A percentile compares a stretch with the other conserved stretches of the same genome.
These are phyloP conservation scores for Darevskia mixta DNA, from an alignment of 2,797 vertebrate genomes.

Conservation along the genomic window DNA sequence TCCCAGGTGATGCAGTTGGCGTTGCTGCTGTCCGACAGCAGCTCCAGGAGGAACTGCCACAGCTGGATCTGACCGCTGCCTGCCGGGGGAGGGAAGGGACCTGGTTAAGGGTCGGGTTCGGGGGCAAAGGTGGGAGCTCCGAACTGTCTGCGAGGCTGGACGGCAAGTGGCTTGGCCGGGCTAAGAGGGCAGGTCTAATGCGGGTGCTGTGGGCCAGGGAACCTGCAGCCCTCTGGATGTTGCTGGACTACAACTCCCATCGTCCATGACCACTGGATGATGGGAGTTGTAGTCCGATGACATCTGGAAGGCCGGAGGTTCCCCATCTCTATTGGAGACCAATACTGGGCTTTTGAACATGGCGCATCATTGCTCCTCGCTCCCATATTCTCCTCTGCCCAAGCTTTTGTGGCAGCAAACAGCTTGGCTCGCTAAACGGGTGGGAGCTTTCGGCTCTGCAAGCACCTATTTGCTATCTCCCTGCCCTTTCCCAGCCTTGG, in stretches of 20 bases:
- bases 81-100: constrained; percentile 40
- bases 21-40: constrained; percentile 85
- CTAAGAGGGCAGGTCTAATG: background rate
- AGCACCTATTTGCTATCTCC: background rate
- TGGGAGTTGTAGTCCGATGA: too few relatives aligned
- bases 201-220: background rate
- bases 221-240: background rate
- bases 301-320: background rate
- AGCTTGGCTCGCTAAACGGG: background rate
- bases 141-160: background rate
- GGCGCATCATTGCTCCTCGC: background rate
- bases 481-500: too few relatives aligned
- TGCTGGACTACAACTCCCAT: background rate
- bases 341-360: too few relatives aligned
- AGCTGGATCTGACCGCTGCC: constrained; percentile 90
- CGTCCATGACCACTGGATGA: background rate
- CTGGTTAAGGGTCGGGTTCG: background rate
- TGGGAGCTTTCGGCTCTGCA: background rate
- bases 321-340: background rate
- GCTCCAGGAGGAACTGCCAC: constrained; percentile 89
- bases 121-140: too few relatives aligned
- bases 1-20: constrained; percentile 87
- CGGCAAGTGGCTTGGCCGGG: background rate
- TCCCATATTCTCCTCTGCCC: background rate
- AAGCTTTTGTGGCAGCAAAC: background rate